A percentile compares a stretch with the other conserved stretches of the same genome.
Evolutionary conservation across 2,888 invertebrate species (phyloP).

Genomic region (Serripes groenlandicus): DNA sequence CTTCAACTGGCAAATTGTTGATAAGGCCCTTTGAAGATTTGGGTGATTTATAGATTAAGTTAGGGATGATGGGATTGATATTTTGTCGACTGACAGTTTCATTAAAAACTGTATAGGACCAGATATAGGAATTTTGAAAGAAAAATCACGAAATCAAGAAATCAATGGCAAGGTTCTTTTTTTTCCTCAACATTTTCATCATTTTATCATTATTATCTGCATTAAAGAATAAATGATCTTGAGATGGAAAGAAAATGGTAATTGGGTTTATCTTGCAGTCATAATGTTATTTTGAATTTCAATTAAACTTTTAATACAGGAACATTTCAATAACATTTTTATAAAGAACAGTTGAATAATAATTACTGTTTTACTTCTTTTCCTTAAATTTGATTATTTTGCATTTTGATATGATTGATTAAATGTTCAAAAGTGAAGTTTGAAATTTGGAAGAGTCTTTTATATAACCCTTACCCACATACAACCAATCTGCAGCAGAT

Average conservation of each 20-base stretch:
- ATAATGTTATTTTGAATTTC: not conserved
- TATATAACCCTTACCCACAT: too few species aligned
- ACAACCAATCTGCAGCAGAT: too few species aligned
- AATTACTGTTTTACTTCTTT: too few species aligned
- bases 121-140: conserved; percentile 1
- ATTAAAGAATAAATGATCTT: conserved; percentile 4
- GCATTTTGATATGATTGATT: too few species aligned
- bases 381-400: too few species aligned
- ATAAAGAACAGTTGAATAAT: too few species aligned
- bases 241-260: conserved; percentile 8
- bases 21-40: conserved; percentile 8
- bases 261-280: not conserved
- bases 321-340: not conserved
- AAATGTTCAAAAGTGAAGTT: too few species aligned
- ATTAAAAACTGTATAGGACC: conserved; percentile 39
- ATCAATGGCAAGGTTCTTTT: conserved; percentile 1
- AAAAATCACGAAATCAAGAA: conserved; percentile 3
- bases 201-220: not conserved
- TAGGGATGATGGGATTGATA: not conserved
- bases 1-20: conserved; percentile 21
- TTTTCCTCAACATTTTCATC: not conserved
- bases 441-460: too few species aligned
- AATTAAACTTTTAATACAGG: not conserved
- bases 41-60: conserved; percentile 22
- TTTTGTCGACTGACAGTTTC: conserved; percentile 34